A percentile compares a stretch with the other conserved stretches of the same genome.
Conservation (phyloP, 2,113 vertebrate species). For the Phylloscopus whistleri region DNA sequence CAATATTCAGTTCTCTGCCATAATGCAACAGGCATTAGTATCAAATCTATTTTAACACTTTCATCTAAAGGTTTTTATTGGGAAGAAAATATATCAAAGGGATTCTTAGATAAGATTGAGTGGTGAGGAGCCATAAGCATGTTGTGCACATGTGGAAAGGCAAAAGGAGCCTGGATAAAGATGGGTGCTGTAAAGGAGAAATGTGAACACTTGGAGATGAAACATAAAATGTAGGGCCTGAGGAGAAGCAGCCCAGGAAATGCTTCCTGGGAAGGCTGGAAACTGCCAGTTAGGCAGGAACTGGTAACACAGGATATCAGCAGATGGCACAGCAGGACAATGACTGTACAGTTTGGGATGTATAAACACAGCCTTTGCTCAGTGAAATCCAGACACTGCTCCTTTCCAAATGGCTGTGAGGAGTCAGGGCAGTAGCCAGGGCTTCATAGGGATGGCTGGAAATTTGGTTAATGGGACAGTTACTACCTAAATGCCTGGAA, state of each 20-base stretch:
- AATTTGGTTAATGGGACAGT: background rate
- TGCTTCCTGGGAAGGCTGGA: background rate
- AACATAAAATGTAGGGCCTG: background rate
- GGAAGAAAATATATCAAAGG: background rate
- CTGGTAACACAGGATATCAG: background rate
- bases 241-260: background rate
- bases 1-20: background rate
- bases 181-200: background rate
- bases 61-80: background rate
- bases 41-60: background rate
- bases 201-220: background rate
- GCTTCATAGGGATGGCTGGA: background rate
- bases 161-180: background rate
- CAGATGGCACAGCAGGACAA: background rate
- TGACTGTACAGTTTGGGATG: rapidly evolving
- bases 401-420: background rate
- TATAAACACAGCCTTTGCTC: background rate
- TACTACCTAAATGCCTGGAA: background rate
- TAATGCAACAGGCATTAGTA: background rate
- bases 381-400: background rate
- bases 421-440: background rate
- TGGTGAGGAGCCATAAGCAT: background rate
- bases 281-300: background rate
- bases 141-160: background rate
- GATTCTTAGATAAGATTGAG: background rate